Evolutionary conservation across 2,888 invertebrate genomes (phyloP).

Genomic region (Lithophane ornitopus): DNA sequence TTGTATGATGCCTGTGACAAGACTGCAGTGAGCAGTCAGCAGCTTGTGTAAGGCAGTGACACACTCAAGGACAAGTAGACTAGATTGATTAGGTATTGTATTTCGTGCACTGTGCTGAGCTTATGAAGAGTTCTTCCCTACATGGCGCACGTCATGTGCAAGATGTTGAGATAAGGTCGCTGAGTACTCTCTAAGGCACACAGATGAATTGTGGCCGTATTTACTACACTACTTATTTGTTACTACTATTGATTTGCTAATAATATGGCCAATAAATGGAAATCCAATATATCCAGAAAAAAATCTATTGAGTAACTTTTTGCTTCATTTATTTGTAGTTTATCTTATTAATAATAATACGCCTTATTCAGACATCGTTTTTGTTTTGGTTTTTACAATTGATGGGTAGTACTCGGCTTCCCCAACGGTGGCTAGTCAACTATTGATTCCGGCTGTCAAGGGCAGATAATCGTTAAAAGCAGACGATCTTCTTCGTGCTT

Average conservation of each 20-base stretch:
- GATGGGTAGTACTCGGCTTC: too few species aligned
- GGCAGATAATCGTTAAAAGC: too few species aligned
- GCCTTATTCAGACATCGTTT: background rate
- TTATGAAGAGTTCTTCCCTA: background rate
- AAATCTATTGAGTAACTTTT: too few species aligned
- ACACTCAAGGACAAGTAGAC: background rate
- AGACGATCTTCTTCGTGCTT: too few species aligned
- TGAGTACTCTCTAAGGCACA: background rate
- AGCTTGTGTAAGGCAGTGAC: background rate
- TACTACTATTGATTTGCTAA: background rate
- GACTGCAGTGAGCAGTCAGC: background rate
- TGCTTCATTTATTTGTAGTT: conserved; percentile 7
- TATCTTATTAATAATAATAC: background rate
- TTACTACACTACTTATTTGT: background rate
- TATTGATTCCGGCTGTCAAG: too few species aligned
- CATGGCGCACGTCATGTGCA: background rate
- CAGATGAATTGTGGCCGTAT: background rate
- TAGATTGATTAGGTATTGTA: background rate
- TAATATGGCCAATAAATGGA: background rate
- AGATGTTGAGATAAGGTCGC: too few species aligned
- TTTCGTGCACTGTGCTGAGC: background rate
- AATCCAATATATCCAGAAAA: background rate
- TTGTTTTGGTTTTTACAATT: too few species aligned
- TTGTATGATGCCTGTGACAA: background rate
- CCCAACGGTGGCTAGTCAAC: too few species aligned